Base-by-base conservation (phyloP, 2,888 invertebrate genomes). In the Eupithecia exiguata region DNA sequence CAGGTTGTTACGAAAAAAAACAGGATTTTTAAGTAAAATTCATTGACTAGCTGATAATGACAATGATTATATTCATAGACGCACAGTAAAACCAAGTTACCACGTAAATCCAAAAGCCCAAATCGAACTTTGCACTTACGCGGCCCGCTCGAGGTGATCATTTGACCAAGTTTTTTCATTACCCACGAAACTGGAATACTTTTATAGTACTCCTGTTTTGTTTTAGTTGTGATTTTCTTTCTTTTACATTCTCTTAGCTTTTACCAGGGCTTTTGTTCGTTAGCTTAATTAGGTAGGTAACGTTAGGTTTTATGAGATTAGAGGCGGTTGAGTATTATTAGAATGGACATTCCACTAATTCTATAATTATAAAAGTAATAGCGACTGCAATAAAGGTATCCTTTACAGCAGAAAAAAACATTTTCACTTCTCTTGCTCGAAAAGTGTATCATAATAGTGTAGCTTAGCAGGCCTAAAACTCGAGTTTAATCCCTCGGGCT, bases 131-230 rank as follows among this genome's bases (percentile, higher is more conserved):
- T 63, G 74, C n/a, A 76, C 80, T 63, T 68, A 63, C 82, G 84
- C 87, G 73, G 82, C 80, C 84, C 86, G 87, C 86, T 36, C 65
- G 18, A 87, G 85, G 88, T 86, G 89, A 91, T 92, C 91, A 91
- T 92, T 91, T 90, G 87, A 88, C 86, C 87, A 92, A 92, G 91
- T 92, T 92, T 92, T 92, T 92, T 92, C 91, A 92, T 92, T 92
- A 92, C 91, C 92, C 86, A 77, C 77, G 77, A 81, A 87, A 89
- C 88, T 89, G 83, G 88, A 88, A 90, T 88, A 90, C 91, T 89
- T 90, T 89, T 88, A 89, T 87, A 88, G 87, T 86, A 87, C 86
- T 89, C 86, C 89, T 89, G 88, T 90, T 91, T 89, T 87, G 87
- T 88, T 90, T 88, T 89, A 89, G 89, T 89, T 90, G 87, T 88